Conservation (phyloP, 2,113 vertebrate species). For the Suncus etruscus region DNA sequence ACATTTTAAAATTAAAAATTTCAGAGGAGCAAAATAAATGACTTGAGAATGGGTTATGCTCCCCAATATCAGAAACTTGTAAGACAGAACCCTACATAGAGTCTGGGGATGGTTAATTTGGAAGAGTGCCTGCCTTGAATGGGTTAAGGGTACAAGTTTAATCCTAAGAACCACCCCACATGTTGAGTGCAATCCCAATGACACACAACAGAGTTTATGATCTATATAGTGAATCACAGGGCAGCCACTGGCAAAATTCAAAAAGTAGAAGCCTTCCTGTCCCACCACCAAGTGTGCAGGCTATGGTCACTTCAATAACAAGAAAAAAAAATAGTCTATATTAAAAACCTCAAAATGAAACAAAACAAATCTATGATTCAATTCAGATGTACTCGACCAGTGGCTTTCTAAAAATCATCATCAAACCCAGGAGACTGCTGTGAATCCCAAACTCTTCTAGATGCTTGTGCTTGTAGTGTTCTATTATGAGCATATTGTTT, state of each 20-base stretch:
- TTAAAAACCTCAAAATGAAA: not conserved
- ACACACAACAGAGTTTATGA: too few species aligned
- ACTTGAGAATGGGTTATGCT: not conserved
- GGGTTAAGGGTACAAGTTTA: too few species aligned
- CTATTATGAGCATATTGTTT: conserved; percentile 15
- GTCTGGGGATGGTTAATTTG: too few species aligned
- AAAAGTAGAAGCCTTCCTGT: too few species aligned
- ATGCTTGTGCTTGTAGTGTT: not conserved
- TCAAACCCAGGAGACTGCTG: not conserved
- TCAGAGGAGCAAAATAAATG: conserved; percentile 23
- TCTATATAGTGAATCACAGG: too few species aligned
- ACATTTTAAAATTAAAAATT: conserved; percentile 66
- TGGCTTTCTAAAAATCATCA: not conserved
- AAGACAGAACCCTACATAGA: not conserved
- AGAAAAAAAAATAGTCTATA: not conserved
- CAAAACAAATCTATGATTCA: not conserved
- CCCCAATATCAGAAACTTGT: not conserved
- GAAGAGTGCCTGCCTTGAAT: too few species aligned
- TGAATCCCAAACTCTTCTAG: not conserved
- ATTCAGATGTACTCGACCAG: not conserved
- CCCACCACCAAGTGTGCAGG: too few species aligned
- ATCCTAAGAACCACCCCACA: too few species aligned
- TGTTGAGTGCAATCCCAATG: too few species aligned
- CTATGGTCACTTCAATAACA: too few species aligned
- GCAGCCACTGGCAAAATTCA: too few species aligned